These are phyloP conservation scores for Gymnarchus niloticus DNA, from an alignment of 2,113 vertebrate genomes.

Conservation along the genomic window DNA sequence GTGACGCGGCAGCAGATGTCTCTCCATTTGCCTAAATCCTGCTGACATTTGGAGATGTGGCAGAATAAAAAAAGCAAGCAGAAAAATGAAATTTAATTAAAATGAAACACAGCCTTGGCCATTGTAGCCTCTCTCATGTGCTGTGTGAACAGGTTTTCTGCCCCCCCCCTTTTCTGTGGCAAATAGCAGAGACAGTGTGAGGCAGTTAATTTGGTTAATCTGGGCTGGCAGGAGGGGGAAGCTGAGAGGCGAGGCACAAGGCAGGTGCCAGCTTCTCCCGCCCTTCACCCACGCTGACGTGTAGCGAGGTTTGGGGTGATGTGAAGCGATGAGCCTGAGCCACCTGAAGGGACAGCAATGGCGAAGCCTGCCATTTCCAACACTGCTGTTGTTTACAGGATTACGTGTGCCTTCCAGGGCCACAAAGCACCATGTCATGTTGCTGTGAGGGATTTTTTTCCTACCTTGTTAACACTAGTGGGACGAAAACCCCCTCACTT, in stretches of 20 bases:
- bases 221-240: slow-evolving; percentile 64
- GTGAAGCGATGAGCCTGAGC: slow-evolving; percentile 45
- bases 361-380: slow-evolving; percentile 26
- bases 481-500: background rate
- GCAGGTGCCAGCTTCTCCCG: slow-evolving; percentile 56
- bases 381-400: background rate
- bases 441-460: background rate
- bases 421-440: background rate
- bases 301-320: slow-evolving; percentile 20
- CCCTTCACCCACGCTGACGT: slow-evolving; percentile 39
- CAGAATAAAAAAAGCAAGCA: slow-evolving; percentile 71
- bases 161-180: slow-evolving; percentile 41
- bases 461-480: slow-evolving; percentile 22
- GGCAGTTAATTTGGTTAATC: slow-evolving; percentile 78
- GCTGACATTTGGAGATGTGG: slow-evolving; percentile 94
- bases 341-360: slow-evolving; percentile 40
- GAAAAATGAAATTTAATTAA: slow-evolving; percentile 92
- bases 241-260: slow-evolving; percentile 58
- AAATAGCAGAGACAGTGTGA: background rate
- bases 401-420: slow-evolving; percentile 1
- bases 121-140: slow-evolving; percentile 70
- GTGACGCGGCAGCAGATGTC: slow-evolving; percentile 91
- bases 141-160: slow-evolving; percentile 38
- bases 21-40: slow-evolving; percentile 94
- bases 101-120: slow-evolving; percentile 82